A percentile compares a stretch with the other conserved stretches of the same genome.
These are phyloP conservation scores for Pseudorasbora parva DNA, from an alignment of 2,113 vertebrate species.

Conservation along the genomic window DNA sequence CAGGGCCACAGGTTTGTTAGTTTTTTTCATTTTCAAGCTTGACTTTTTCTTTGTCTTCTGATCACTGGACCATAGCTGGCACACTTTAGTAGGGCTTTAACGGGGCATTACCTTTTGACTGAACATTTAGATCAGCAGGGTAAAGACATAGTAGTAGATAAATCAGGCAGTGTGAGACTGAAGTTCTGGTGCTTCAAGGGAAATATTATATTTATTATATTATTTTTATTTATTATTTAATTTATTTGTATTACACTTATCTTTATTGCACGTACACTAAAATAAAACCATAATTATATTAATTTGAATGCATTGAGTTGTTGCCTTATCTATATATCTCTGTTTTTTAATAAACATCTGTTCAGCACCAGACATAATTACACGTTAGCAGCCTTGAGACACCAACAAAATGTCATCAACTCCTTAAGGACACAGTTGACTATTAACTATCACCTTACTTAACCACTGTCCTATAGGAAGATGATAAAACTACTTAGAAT, in stretches of 20 bases:
- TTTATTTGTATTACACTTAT: background rate
- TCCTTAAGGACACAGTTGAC: conserved; percentile 60
- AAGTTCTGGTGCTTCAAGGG: background rate
- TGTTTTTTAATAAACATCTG: conserved; percentile 1
- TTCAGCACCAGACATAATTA: background rate
- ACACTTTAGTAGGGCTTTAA: background rate
- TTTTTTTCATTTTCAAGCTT: background rate
- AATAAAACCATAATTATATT: background rate
- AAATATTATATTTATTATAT: background rate
- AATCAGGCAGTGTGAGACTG: background rate
- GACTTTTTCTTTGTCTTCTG: background rate
- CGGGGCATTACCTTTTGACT: background rate
- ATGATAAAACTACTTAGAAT: conserved; percentile 70
- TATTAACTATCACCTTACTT: conserved; percentile 52
- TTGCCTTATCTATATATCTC: background rate
- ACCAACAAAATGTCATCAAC: background rate
- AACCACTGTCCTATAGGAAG: conserved; percentile 68
- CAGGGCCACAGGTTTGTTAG: background rate
- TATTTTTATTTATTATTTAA: background rate
- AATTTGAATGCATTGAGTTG: background rate
- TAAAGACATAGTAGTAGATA: background rate
- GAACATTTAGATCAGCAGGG: background rate
- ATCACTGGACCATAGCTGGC: background rate
- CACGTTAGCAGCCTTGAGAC: background rate
- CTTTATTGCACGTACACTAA: too few species aligned